Conservation (phyloP, 1,140 invertebrate species). For the Aphelinus certus region DNA sequence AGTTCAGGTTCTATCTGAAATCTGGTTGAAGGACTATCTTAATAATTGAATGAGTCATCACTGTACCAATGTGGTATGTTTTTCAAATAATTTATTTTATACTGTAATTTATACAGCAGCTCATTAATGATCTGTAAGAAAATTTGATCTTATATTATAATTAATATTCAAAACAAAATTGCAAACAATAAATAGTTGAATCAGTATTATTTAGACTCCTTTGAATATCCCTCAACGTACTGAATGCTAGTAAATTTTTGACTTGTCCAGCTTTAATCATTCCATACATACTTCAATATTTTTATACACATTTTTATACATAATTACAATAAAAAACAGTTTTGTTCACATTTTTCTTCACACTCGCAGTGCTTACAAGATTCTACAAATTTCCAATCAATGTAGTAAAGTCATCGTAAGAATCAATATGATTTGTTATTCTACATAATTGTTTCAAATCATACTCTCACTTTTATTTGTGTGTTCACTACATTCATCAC, state of each 20-base stretch:
- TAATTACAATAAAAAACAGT: not conserved
- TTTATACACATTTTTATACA: not conserved
- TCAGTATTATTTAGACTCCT: conserved; percentile 4
- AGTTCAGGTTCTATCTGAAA: too few relatives aligned
- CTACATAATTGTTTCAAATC: too few relatives aligned
- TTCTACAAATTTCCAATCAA: too few relatives aligned
- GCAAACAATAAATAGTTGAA: conserved; percentile 43
- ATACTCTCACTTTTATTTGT: too few relatives aligned
- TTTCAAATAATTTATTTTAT: conserved; percentile 53
- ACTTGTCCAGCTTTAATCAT: not conserved
- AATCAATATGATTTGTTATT: too few relatives aligned
- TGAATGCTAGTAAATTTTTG: not conserved
- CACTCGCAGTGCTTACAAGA: too few relatives aligned
- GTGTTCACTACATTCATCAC: too few relatives aligned
- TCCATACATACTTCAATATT: not conserved
- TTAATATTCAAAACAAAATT: conserved; percentile 36
- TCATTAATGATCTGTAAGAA: conserved; percentile 46
- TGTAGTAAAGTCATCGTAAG: too few relatives aligned
- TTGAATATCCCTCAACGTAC: not conserved
- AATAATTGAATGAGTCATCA: conserved; percentile 42
- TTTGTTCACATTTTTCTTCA: not conserved
- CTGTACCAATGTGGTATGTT: conserved; percentile 35
- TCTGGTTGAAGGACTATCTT: conserved; percentile 15
- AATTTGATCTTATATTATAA: conserved; percentile 36
- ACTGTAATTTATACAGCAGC: conserved; percentile 51